These are phyloP conservation scores for Ptyas mucosa DNA, from an alignment of 2,113 vertebrate species.

Conservation along the genomic window DNA sequence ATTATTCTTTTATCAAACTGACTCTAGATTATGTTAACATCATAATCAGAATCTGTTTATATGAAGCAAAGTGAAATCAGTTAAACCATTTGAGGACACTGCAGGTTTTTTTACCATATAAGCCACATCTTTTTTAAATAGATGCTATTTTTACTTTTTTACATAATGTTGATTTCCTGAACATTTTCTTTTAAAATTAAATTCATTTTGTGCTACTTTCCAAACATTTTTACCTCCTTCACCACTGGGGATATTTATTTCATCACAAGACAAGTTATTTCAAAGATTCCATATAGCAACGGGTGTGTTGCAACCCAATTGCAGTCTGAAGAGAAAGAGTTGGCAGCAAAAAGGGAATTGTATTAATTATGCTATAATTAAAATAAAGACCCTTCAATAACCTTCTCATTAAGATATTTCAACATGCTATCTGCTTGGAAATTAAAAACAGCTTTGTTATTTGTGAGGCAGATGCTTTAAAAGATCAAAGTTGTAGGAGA, in stretches of 20 bases:
- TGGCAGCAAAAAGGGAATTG: constrained; percentile 66
- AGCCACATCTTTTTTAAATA: background rate
- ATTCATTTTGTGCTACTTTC: background rate
- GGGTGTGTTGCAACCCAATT: constrained; percentile 65
- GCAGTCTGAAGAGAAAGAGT: constrained; percentile 68
- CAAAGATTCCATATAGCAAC: constrained; percentile 70
- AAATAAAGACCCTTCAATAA: constrained; percentile 60
- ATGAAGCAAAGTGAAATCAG: constrained; percentile 23
- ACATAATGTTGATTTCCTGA: background rate
- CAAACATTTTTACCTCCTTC: constrained; percentile 20
- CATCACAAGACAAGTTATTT: constrained; percentile 54
- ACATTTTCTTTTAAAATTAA: background rate
- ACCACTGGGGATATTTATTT: constrained; percentile 38
- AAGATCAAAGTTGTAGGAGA: constrained; percentile 56
- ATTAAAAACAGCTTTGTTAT: constrained; percentile 59
- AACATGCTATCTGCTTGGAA: constrained; percentile 57
- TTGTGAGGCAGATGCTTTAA: constrained; percentile 46
- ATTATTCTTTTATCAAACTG: constrained; percentile 18
- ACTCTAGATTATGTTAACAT: constrained; percentile 16
- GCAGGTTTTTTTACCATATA: background rate
- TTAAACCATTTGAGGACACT: background rate
- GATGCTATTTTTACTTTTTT: background rate
- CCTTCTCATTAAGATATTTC: constrained; percentile 61
- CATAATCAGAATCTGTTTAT: background rate
- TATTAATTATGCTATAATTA: constrained; percentile 57